These are phyloP conservation scores for Oligia latruncula DNA, from an alignment of 2,888 invertebrate genomes.

Conservation along the genomic window DNA sequence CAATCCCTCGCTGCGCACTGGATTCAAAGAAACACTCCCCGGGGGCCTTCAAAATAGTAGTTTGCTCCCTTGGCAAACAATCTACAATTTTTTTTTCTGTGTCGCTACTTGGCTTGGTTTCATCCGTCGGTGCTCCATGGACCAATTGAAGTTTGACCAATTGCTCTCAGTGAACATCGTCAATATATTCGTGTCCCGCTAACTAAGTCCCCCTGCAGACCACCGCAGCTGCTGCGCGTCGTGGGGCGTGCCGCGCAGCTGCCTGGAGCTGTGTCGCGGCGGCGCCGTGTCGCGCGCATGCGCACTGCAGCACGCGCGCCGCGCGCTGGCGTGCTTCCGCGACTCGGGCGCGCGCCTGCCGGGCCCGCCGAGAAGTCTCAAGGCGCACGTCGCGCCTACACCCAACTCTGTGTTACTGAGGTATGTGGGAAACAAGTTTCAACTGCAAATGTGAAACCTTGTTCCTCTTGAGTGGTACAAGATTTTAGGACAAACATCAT, in stretches of 20 bases:
- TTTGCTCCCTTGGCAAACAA: too few species aligned
- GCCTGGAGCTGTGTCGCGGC: conserved; percentile 96
- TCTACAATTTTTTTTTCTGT: too few species aligned
- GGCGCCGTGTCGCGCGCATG: conserved; percentile 93
- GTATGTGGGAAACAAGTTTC: conserved; percentile 61
- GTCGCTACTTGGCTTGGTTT: neutral
- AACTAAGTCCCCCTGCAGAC: conserved; percentile 84
- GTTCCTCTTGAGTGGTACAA: neutral
- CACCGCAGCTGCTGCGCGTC: conserved; percentile 96
- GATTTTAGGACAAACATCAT: too few species aligned
- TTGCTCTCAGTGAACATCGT: too few species aligned
- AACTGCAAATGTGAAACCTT: neutral
- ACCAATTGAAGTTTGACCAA: too few species aligned
- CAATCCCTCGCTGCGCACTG: too few species aligned
- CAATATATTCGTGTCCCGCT: neutral
- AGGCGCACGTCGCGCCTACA: conserved; percentile 84
- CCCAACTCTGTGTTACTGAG: conserved; percentile 83
- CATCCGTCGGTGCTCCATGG: too few species aligned
- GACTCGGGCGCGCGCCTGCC: conserved; percentile 94
- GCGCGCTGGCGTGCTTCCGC: conserved; percentile 95
- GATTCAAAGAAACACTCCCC: too few species aligned
- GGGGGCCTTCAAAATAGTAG: too few species aligned
- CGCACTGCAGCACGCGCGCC: conserved; percentile 93
- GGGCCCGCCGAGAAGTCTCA: conserved; percentile 92
- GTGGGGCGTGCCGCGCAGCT: conserved; percentile 94